Conservation (phyloP, 2,888 invertebrate species). For the Crioceris asparagi region DNA sequence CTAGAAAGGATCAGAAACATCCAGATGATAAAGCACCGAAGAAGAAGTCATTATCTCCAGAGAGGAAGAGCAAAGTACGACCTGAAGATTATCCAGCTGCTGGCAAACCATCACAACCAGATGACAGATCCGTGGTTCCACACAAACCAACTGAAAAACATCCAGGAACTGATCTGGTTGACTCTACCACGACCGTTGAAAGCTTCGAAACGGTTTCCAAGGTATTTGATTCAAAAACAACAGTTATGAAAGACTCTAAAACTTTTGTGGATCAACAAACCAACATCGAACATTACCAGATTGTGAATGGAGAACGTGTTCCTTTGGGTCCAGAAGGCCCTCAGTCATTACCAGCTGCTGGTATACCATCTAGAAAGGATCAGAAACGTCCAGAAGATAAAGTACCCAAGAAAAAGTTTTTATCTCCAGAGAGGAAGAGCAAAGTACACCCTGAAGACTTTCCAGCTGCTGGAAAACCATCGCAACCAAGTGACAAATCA, state of each 20-base stretch:
- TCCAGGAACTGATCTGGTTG: background rate
- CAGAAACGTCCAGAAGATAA: slow-evolving; percentile 2
- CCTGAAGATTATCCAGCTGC: slow-evolving; percentile 15
- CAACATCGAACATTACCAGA: slow-evolving; percentile 25
- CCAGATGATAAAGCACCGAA: slow-evolving; percentile 30
- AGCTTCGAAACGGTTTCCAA: slow-evolving; percentile 13
- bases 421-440: slow-evolving; percentile 5
- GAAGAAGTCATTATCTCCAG: slow-evolving; percentile 2
- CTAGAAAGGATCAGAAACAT: slow-evolving; percentile 3
- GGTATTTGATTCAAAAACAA: slow-evolving; percentile 24
- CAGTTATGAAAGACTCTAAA: slow-evolving; percentile 23
- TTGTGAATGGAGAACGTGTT: slow-evolving; percentile 7
- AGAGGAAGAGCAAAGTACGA: slow-evolving; percentile 1
- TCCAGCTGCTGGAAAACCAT: slow-evolving; percentile 12
- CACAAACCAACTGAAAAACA: background rate
- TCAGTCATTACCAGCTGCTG: slow-evolving; percentile 12
- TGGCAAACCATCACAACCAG: slow-evolving; percentile 8
- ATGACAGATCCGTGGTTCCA: too few relatives aligned
- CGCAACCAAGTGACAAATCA: slow-evolving; percentile 5
- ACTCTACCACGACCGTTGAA: slow-evolving; percentile 3
- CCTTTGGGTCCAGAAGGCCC: slow-evolving; percentile 7
- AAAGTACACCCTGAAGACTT: slow-evolving; percentile 10
- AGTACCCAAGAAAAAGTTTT: slow-evolving; percentile 1
- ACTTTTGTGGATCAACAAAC: slow-evolving; percentile 24
- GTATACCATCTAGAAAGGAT: slow-evolving; percentile 9